Base-by-base conservation (phyloP, 2,797 vertebrate species). In the Macrochelys suwanniensis region DNA sequence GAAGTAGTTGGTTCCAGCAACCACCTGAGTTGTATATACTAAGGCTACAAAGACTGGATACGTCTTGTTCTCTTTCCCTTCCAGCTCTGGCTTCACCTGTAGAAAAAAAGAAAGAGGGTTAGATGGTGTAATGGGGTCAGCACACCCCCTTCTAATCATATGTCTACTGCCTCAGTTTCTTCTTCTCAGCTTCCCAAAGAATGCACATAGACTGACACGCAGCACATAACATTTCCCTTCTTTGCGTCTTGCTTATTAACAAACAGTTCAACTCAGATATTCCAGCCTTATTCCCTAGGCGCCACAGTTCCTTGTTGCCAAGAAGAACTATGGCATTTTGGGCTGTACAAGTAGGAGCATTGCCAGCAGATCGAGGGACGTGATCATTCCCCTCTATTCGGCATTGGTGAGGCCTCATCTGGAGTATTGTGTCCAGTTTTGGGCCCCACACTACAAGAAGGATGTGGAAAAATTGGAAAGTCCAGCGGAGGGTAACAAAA, bases 1-100 rank as follows among this genome's bases (percentile, higher is more conserved):
- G 3, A 76, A 76, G 45, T 76, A 76, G 74, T 28, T 97, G 6
- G 0, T 45, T 68, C 98, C 98, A 89, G 93, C 94, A 86, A 98
- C 97, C 16, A 97, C 59, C 86, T 98, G 97, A 42, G 10, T 80
- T 90, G 6, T 61, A 33, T 15, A 61, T 16, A 2, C 4, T 45
- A 11, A 5, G 37, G 37, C 71, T 45, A 2, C 11, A 45, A 26
- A 74, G 23, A 11, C 5, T 25, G 11, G 0, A 26, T 1, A 96
- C 0, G 12, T 5, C 21, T 25, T 10, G 71, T 74, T 12, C 26
- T 47, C 45, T 28, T 31, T 77, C 45, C 4, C 13, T 77, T 77
- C 45, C 74, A 77, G 45, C 12, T 77, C 25, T 28, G 13, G 6
- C 74, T 31, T 47, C 45, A 77, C 74, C 74, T 77, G 47, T 26